Base-by-base conservation (phyloP, 2,113 vertebrate genomes). In the Dromas ardeola region DNA sequence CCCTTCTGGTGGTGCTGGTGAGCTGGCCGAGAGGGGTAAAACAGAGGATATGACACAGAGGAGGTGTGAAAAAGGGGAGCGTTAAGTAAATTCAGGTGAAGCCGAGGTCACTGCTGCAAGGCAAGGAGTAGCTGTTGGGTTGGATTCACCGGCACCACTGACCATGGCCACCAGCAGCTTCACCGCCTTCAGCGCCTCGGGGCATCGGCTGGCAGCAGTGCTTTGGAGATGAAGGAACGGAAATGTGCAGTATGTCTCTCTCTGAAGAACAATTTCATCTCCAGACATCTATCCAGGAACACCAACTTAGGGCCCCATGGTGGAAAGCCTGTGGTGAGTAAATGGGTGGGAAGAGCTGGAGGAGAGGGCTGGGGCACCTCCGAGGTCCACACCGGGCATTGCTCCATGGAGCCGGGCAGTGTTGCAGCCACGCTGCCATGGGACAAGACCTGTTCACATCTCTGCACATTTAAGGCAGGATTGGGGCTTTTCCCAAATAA, bases 401-500 rank as follows among this genome's bases (percentile, higher is more conserved):
- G 22, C 43, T 63, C 79, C 32, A 3, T 27, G 32, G 20, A 79
- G 36, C 66, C 29, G 17, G 27, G 32, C 65, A 50, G n/a, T 10
- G 15, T 1, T 81, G 49, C 53, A 77, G 45, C 78, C 26, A 1
- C 0, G 0, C 26, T 40, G 25, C 58, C 52, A 11, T 32, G 27
- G 62, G 36, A 17, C 49, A 53, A 38, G 34, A 30, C 27, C 16
- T 15, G 2, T n/a, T 67, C 61, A 55, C 14, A 47, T 0, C 15
- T 20, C 29, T 22, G 5, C 2, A 3, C 36, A 7, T 70, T 62
- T 53, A 52, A 45, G 36, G 50, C 5, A 42, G 69, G 26, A 55
- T 32, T 2, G 1, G 9, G 15, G 11, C 15, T 74, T 87, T 84
- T 81, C 59, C 69, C 15, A 53, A 66, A 89, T 12, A 74, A 66